These are phyloP conservation scores for Diogma glabrata DNA, from an alignment of 2,888 invertebrate genomes.

Conservation along the genomic window DNA sequence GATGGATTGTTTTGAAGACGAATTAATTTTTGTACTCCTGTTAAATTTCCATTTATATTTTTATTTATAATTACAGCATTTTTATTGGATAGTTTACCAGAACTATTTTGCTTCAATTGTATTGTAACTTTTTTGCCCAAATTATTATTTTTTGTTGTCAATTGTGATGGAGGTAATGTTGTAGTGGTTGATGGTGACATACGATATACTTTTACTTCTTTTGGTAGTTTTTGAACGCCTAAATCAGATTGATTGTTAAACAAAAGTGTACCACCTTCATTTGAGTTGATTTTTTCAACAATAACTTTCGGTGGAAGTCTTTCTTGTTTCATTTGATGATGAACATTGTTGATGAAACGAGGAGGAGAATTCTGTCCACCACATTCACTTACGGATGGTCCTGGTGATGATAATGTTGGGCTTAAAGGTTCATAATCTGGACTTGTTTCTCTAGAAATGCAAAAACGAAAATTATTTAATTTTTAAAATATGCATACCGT, in stretches of 20 bases:
- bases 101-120: conserved; percentile 16
- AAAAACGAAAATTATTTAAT: too few relatives aligned
- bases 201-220: conserved; percentile 10
- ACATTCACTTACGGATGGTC: conserved; percentile 20
- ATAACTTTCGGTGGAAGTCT: conserved; percentile 19
- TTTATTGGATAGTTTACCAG: neutral
- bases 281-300: conserved; percentile 20
- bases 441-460: conserved; percentile 21
- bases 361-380: conserved; percentile 18
- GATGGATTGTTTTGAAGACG: conserved; percentile 21
- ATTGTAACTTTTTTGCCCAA: conserved; percentile 18
- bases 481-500: too few relatives aligned
- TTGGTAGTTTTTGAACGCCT: neutral
- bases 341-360: neutral
- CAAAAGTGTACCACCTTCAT: conserved; percentile 7
- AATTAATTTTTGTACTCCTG: conserved; percentile 19
- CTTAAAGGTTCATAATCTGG: conserved; percentile 23
- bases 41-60: conserved; percentile 3
- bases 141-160: neutral
- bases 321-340: neutral
- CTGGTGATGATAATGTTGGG: conserved; percentile 21
- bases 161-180: neutral
- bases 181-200: neutral
- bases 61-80: conserved; percentile 8
- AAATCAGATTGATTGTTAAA: conserved; percentile 3